phyloP scores from a whole-genome alignment of 2,113 vertebrate species.

The human (Homo sapiens) region DNA sequence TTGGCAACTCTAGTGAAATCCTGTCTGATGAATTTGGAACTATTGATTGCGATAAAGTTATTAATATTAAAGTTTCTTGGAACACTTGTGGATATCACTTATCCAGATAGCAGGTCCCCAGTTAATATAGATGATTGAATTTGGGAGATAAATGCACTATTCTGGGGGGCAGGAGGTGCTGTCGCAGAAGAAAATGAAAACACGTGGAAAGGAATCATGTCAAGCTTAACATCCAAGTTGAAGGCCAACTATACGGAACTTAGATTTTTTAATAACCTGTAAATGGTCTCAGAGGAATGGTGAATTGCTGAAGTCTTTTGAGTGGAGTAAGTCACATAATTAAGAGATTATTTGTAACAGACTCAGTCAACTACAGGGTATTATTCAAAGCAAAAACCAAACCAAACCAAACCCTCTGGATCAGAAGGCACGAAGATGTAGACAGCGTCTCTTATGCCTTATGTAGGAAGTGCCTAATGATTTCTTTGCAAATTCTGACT shows the following conservation, averaged over 20 bases:
- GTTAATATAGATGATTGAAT: constrained; percentile 52
- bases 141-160: background rate
- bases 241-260: background rate
- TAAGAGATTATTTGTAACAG: constrained; percentile 10
- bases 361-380: background rate
- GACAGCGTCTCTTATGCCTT: background rate
- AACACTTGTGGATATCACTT: constrained; percentile 48
- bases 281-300: background rate
- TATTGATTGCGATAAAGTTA: constrained; percentile 56
- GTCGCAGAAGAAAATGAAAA: constrained; percentile 28
- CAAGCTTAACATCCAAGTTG: background rate
- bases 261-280: background rate
- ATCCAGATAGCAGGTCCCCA: background rate
- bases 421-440: background rate
- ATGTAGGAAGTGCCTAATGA: background rate
- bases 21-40: constrained; percentile 37
- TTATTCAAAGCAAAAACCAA: background rate
- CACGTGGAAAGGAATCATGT: background rate
- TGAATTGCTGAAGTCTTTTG: constrained; percentile 33
- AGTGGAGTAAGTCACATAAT: constrained; percentile 3
- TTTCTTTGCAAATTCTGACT: constrained; percentile 47
- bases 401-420: background rate
- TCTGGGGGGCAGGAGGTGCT: background rate
- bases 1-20: constrained; percentile 14
- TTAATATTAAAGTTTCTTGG: constrained; percentile 58